Base-by-base conservation (phyloP, 2,113 vertebrate species). In the Sebastes schlegelii region DNA sequence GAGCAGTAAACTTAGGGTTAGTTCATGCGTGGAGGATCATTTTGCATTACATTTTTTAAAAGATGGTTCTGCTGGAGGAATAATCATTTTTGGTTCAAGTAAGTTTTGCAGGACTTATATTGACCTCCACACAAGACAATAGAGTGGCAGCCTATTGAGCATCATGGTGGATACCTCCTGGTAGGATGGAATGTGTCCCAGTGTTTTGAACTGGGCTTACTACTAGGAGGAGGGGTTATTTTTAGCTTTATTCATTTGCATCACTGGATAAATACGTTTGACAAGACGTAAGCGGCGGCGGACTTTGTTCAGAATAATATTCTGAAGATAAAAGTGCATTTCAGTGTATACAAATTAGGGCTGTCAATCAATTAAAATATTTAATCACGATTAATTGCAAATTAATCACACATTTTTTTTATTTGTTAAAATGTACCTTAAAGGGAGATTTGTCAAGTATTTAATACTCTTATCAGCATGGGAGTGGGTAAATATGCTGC, bases 111-210 rank as follows among this genome's bases (percentile, higher is more conserved):
- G 42, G 49, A 12, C n/a, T 14, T 43, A 6, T 79, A 40, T 45
- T 68, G 76, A 40, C 12, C 48, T 69, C 49, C 82, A 61, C 49
- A 26, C 61, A 69, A 34, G 74, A 87, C 85, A 84, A 69, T 26
- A 40, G 74, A 4, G 26, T 17, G 71, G 1, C 64, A n/a, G 63
- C 43, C 66, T 6, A 58, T 4, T 60, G 84, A 70, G 8, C 70
- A 60, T 77, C 66, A 11, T 51, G 64, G 8, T 77, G 82, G 76
- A 81, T 6, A 11, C 80, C 87, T 87, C 80, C 80, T 72, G 75
- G 71, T 46, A 84, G 75, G 72, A 11, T 60, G 80, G 90, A 85
- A 87, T 83, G 79, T 74, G 75, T 66, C 77, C 80, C 74, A 84
- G 78, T 58, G 73, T 64, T 85, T 69, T 76, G 65, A 69, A 74